Conservation (phyloP, 2,888 invertebrate species). For the Chromoteleia sp. region DNA sequence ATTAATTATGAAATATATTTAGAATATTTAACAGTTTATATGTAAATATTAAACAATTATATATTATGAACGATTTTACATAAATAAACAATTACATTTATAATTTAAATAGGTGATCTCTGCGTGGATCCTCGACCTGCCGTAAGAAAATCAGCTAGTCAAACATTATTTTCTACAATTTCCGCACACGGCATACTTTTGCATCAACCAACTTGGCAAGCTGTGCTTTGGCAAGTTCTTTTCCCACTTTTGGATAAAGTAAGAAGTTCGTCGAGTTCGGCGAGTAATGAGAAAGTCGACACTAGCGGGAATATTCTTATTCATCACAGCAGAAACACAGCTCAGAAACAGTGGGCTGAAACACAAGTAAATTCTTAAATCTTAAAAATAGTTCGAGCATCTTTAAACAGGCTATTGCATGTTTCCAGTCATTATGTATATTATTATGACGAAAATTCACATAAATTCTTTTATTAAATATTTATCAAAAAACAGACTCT, state of each 20-base stretch:
- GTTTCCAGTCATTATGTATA: too few species aligned
- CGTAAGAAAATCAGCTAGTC: constrained; percentile 98
- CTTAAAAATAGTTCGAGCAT: background rate
- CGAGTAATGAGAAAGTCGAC: constrained; percentile 93
- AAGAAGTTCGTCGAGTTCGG: constrained; percentile 89
- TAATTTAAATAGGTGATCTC: constrained; percentile 88
- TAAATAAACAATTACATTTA: background rate
- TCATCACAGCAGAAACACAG: constrained; percentile 99
- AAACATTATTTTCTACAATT: constrained; percentile 98
- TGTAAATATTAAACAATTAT: too few species aligned
- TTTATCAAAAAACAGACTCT: too few species aligned
- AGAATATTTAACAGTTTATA: too few species aligned
- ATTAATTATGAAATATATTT: too few species aligned
- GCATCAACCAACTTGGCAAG: constrained; percentile 96
- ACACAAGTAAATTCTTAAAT: constrained; percentile 89
- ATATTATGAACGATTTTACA: too few species aligned
- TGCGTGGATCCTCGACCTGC: constrained; percentile 98
- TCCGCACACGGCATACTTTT: constrained; percentile 97
- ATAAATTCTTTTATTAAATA: too few species aligned
- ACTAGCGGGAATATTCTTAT: constrained; percentile 97
- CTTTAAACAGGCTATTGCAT: too few species aligned
- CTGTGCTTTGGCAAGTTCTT: constrained; percentile 96
- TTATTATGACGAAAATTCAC: too few species aligned
- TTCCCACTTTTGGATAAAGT: constrained; percentile 98
- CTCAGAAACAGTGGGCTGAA: constrained; percentile 99